Base-by-base conservation (phyloP, 2,113 vertebrate genomes). In the Leiothrix lutea region DNA sequence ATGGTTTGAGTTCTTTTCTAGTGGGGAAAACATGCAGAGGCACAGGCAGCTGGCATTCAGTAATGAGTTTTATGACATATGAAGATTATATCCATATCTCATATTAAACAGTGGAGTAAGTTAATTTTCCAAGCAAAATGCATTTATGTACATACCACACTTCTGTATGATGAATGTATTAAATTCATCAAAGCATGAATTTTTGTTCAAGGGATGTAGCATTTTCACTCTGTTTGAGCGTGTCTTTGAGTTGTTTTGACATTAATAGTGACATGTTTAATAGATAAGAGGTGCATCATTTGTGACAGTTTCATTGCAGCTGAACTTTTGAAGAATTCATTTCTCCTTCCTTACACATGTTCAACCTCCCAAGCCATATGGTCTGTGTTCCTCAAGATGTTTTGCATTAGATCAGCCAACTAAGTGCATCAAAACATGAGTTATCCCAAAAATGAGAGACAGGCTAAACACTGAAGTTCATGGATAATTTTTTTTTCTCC, bases 161-260 rank as follows among this genome's bases (percentile, higher is more conserved):
- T 65, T 77, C 20, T 42, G 8, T 60, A 20, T 57, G 45, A 79
- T 56, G 14, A 82, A 86, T 72, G 25, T 28, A 47, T 91, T 70
- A 61, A 66, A 83, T 56, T 88, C 18, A 83, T 73, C 38, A 87
- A 74, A 81, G 48, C 31, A 51, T 44, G 40, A 44, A 47, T 60
- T 81, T 92, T 87, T 0, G 1, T 81, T 89, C 45, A 67, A 78
- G 25, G 14, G n/a, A 28, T 58, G 16, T 28, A 86, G 25, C 33
- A 38, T 84, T 74, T 86, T 89, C 26, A 28, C 54, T 57, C 36
- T 40, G 38, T 71, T 71, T 67, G 48, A 92, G 23, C 7, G 0
- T 65, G 15, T 54, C 42, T 92, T 66, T n/a, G 64, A 77, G 20
- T 57, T 95, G 45, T 95, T 92, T 88, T 94, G 86, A 81, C 65